Evolutionary conservation across 2,113 vertebrate species (phyloP).

Genomic region (Barbus barbus): DNA sequence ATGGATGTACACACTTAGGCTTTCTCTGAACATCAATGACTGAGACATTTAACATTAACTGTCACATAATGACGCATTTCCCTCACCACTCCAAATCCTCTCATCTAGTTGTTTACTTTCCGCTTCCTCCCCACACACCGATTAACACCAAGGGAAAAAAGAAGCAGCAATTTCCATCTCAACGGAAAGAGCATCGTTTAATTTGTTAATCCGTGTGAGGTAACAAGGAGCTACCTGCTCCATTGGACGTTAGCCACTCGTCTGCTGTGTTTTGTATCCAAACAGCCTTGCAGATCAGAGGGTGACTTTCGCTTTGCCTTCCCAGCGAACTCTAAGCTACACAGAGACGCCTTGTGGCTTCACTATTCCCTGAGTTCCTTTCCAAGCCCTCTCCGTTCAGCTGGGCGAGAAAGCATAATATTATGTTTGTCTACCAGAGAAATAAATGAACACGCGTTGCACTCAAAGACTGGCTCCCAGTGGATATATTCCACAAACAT

Average conservation of each 20-base stretch:
- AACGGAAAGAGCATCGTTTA: conserved; percentile 48
- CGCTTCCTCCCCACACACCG: conserved; percentile 43
- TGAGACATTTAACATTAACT: neutral
- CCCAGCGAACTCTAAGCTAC: conserved; percentile 55
- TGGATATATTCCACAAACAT: conserved; percentile 57
- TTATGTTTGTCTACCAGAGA: conserved; percentile 73
- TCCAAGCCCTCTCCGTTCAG: conserved; percentile 49
- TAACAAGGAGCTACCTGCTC: conserved; percentile 55
- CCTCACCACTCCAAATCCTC: neutral
- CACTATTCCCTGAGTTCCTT: conserved; percentile 49
- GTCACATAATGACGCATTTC: conserved; percentile 33
- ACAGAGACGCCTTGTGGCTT: conserved; percentile 71
- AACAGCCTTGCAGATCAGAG: conserved; percentile 73
- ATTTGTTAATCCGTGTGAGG: conserved; percentile 56
- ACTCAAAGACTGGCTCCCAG: conserved; percentile 65
- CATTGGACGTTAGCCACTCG: conserved; percentile 60
- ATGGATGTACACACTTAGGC: conserved; percentile 16
- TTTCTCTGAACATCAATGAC: conserved; percentile 10
- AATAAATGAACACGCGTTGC: conserved; percentile 59
- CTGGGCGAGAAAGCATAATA: conserved; percentile 71
- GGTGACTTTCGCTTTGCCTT: conserved; percentile 64
- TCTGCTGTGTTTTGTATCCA: conserved; percentile 72
- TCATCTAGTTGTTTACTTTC: conserved; percentile 39
- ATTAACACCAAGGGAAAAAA: conserved; percentile 47
- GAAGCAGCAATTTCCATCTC: conserved; percentile 50